Conservation (phyloP, 2,888 invertebrate species). For the Orchesellides sinensis region DNA sequence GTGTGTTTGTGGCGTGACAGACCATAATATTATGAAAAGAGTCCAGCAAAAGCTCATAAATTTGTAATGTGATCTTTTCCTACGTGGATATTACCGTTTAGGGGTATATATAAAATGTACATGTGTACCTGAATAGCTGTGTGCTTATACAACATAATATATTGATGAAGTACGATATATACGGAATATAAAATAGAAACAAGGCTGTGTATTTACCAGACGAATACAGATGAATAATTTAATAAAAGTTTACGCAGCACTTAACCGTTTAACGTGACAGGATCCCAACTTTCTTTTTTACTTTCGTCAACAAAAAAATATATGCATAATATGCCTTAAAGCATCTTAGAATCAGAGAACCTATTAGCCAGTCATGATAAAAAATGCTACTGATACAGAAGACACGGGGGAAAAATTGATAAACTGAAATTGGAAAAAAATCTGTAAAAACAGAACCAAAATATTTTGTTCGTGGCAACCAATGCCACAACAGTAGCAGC, state of each 20-base stretch:
- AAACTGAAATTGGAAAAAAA: conserved; percentile 47
- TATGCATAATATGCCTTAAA: too few species aligned
- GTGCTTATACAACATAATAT: not conserved
- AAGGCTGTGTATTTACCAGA: conserved; percentile 26
- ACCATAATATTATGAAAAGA: conserved; percentile 19
- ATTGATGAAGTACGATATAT: not conserved
- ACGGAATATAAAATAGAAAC: not conserved
- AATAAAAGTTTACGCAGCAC: not conserved
- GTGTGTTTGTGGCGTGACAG: conserved; percentile 24
- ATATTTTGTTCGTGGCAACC: conserved; percentile 24
- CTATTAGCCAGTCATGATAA: not conserved
- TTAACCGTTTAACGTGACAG: conserved; percentile 20
- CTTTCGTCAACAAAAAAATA: too few species aligned
- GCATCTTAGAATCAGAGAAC: too few species aligned
- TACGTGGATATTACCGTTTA: not conserved
- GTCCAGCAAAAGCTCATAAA: conserved; percentile 9
- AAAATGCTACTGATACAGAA: not conserved
- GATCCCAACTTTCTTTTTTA: too few species aligned
- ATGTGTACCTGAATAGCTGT: not conserved
- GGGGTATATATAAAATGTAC: not conserved
- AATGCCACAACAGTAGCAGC: conserved; percentile 38
- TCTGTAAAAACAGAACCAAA: conserved; percentile 27
- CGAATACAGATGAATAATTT: conserved; percentile 43
- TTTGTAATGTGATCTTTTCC: conserved; percentile 29
- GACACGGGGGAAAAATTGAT: conserved; percentile 4